Evolutionary conservation across 2,888 invertebrate genomes (phyloP).

Genomic region (Gastracanthus pulcherrimus): DNA sequence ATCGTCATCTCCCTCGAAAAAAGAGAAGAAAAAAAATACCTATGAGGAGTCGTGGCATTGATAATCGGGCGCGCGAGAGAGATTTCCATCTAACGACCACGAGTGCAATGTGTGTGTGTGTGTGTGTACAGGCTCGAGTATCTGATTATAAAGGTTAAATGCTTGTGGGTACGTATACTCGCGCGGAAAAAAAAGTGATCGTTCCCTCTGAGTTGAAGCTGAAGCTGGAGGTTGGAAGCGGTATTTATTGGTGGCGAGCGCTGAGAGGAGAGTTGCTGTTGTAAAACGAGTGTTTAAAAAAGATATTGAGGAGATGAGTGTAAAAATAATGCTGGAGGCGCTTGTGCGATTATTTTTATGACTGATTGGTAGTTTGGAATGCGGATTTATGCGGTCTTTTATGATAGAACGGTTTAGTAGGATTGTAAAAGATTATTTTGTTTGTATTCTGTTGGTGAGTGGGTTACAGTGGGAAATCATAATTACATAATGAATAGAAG

Average conservation of each 20-base stretch:
- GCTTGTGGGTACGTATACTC: neutral
- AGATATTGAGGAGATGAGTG: neutral
- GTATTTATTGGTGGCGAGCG: neutral
- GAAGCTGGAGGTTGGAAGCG: too few species aligned
- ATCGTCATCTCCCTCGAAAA: neutral
- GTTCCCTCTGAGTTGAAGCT: too few species aligned
- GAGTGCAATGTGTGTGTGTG: neutral
- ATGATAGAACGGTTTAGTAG: too few species aligned
- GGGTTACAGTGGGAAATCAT: too few species aligned
- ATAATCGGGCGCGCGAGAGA: conserved; percentile 21
- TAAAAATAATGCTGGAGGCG: too few species aligned
- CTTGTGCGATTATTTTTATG: too few species aligned
- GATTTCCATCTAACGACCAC: conserved; percentile 26
- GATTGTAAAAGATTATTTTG: too few species aligned
- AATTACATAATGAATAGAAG: too few species aligned
- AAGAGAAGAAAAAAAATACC: neutral
- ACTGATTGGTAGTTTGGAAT: too few species aligned
- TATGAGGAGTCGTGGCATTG: conserved; percentile 22
- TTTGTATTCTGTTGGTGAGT: too few species aligned
- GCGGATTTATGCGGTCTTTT: too few species aligned
- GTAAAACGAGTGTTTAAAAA: too few species aligned
- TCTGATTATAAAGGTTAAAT: neutral
- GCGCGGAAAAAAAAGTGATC: neutral
- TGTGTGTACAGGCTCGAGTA: neutral
- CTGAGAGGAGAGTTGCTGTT: neutral